These are phyloP conservation scores for Drosophila arawakana DNA, from an alignment of 1,140 invertebrate species.

Conservation along the genomic window DNA sequence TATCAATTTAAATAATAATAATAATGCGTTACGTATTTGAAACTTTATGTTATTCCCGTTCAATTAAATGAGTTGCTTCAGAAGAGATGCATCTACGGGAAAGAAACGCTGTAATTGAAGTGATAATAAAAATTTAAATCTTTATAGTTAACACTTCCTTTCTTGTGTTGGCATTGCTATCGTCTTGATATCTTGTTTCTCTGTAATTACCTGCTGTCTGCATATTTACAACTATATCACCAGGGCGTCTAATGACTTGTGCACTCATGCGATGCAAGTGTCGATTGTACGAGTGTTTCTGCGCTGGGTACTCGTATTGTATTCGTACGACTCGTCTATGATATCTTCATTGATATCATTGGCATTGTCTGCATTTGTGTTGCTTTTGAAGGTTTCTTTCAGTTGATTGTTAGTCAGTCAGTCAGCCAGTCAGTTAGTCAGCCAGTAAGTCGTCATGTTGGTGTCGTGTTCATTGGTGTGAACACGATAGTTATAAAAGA, in stretches of 20 bases:
- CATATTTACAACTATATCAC: constrained; percentile 60
- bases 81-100: not conserved
- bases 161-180: constrained; percentile 2
- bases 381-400: constrained; percentile 78
- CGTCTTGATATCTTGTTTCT: constrained; percentile 33
- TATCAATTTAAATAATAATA: not conserved
- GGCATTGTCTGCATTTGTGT: constrained; percentile 72
- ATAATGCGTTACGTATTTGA: no score
- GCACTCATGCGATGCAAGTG: constrained; percentile 60
- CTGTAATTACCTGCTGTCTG: constrained; percentile 59
- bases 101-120: constrained; percentile 4
- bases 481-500: constrained; percentile 60
- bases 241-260: constrained; percentile 46
- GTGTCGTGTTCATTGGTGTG: constrained; percentile 70
- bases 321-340: constrained; percentile 41
- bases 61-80: not conserved
- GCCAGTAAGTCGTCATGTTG: constrained; percentile 21
- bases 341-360: constrained; percentile 76
- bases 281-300: constrained; percentile 36
- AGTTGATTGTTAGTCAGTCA: constrained; percentile 33
- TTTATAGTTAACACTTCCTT: constrained; percentile 28
- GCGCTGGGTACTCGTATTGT: constrained; percentile 46
- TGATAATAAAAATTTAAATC: constrained; percentile 33
- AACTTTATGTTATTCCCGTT: not conserved
- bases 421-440: constrained; percentile 37